phyloP scores from a whole-genome alignment of 2,797 vertebrate genomes.

The Bryconaethiops microstoma region DNA sequence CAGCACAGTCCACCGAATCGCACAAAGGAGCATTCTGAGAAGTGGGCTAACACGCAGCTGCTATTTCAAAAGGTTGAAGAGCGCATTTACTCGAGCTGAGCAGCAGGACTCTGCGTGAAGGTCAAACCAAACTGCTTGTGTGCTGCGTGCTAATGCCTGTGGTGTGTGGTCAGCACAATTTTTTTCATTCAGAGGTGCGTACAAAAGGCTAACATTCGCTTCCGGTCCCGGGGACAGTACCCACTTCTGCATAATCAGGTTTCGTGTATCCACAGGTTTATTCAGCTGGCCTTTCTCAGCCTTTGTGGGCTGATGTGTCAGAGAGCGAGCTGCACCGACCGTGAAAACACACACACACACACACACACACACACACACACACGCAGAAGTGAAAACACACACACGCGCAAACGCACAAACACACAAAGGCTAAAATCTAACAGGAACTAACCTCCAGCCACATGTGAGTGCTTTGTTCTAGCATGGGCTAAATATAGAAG shows the following conservation, averaged over 20 bases:
- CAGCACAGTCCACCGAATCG: constrained; percentile 30
- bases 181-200: constrained; percentile 61
- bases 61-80: constrained; percentile 52
- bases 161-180: constrained; percentile 78
- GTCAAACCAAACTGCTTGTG: constrained; percentile 67
- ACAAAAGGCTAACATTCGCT: constrained; percentile 69
- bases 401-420: too few relatives aligned
- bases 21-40: constrained; percentile 55
- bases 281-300: constrained; percentile 50
- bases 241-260: constrained; percentile 52
- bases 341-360: constrained; percentile 12
- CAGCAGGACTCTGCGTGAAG: constrained; percentile 56
- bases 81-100: constrained; percentile 37
- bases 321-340: constrained; percentile 25
- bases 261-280: constrained; percentile 60
- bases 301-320: constrained; percentile 53
- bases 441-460: constrained; percentile 68
- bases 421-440: constrained; percentile 65
- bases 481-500: constrained; percentile 65
- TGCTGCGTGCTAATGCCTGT: constrained; percentile 70
- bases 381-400: neutral
- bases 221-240: constrained; percentile 70
- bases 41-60: constrained; percentile 48
- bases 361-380: too few relatives aligned
- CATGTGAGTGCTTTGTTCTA: constrained; percentile 52